Conservation (phyloP, 2,797 vertebrate species). For the Trematomus bernacchii region DNA sequence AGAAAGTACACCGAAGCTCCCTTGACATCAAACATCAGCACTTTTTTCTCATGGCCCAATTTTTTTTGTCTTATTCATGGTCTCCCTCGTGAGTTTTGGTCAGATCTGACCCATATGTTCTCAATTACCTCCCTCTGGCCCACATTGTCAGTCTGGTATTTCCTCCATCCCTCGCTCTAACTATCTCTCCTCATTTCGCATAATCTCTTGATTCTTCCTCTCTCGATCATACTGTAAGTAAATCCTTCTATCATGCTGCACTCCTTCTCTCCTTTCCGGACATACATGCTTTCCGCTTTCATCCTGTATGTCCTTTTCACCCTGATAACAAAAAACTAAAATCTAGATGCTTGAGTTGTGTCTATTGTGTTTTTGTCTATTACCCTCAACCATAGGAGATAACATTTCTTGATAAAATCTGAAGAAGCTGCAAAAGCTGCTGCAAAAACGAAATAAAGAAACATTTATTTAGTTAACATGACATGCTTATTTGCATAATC, state of each 20-base stretch:
- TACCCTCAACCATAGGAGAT: no score
- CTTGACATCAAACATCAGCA: slow-evolving; percentile 64
- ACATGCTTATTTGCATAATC: slow-evolving; percentile 40
- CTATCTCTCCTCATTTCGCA: slow-evolving; percentile 46
- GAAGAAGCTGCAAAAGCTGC: no score
- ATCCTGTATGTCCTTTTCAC: background rate
- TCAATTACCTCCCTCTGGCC: slow-evolving; percentile 85
- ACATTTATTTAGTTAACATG: background rate
- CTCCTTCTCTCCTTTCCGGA: slow-evolving; percentile 3
- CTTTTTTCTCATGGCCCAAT: slow-evolving; percentile 51
- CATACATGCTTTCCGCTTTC: background rate
- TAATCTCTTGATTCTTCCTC: slow-evolving; percentile 50
- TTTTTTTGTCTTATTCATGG: slow-evolving; percentile 41
- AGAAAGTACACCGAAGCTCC: slow-evolving; percentile 62
- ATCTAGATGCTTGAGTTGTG: background rate
- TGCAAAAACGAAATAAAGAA: background rate
- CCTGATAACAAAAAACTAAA: slow-evolving; percentile 11
- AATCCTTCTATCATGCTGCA: slow-evolving; percentile 21
- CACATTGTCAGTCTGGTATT: slow-evolving; percentile 88
- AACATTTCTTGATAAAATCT: background rate
- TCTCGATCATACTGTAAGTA: slow-evolving; percentile 25
- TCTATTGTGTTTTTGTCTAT: no score
- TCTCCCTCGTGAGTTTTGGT: slow-evolving; percentile 62
- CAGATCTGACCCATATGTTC: slow-evolving; percentile 84
- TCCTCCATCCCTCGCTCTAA: slow-evolving; percentile 73